Evolutionary conservation across 2,797 vertebrate genomes (phyloP), one percentile per base, ranked within the genome.

Genomic region (Molothrus aeneus): DNA sequence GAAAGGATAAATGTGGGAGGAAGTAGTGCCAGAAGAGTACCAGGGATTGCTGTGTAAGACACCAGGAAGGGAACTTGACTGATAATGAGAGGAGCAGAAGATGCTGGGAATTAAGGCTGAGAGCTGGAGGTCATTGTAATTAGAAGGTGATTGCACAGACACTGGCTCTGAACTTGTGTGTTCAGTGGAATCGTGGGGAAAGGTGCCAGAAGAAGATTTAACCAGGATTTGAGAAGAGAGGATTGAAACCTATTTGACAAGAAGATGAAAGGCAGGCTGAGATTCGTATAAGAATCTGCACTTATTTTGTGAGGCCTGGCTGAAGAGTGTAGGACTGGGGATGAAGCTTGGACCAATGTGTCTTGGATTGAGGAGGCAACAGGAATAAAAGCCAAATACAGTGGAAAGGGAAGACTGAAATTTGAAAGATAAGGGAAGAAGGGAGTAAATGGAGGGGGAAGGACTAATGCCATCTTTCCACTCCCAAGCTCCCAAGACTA

Each of bases 341-440:
- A 48, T 48, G 5, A 48, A 74, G 10, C 28, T 7, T 40, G 38
- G 26, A 43, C 8, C 10, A 51, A 47, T 0, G 1, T 34, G 2
- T 28, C 34, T 59, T 54, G 26, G 28, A 50, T 4, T 53, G 68
- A 75, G 20, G 5, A 16, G 13, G 2, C 18, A 74, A 88, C 68
- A 77, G 66, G 51, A 84, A 31, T 6, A 51, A 7, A 77, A 74
- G 26, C 10, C 38, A 68, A 60, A 82, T n/a, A 48, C 1, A 57
- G 32, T 13, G 16, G 32, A 70, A 43, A 73, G 11, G 6, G 31
- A 91, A 89, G 43, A 65, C 18, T 57, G 42, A 19, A n/a, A 45
- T 75, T 64, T 65, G 22, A 87, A 85, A 89, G 13, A 22, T 6
- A 69, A 82, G 28, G 9, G 21, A 77, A 85, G 29, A 21, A 53